A percentile compares a stretch with the other conserved stretches of the same genome.
Evolutionary conservation across 2,113 vertebrate genomes (phyloP).

Genomic region (Engystomops pustulosus): DNA sequence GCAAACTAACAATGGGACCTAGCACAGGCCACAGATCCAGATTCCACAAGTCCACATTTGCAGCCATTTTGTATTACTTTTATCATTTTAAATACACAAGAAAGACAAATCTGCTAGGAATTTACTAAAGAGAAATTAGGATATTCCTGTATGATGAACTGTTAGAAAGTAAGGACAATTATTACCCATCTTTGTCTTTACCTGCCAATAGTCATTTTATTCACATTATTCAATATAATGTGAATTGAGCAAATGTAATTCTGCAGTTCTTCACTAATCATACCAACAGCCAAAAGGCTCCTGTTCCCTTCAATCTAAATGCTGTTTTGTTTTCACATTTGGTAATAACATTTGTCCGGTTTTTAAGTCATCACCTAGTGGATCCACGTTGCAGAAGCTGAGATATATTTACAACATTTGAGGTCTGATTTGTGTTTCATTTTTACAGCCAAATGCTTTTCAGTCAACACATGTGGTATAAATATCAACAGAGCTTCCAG

Average conservation of each 20-base stretch:
- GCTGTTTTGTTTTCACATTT: constrained; percentile 52
- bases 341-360: constrained; percentile 61
- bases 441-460: constrained; percentile 64
- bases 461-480: constrained; percentile 66
- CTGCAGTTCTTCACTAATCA: not conserved
- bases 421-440: constrained; percentile 63
- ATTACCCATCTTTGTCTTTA: not conserved
- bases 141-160: not conserved
- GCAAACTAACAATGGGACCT: too few relatives aligned
- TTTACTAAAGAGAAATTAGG: not conserved
- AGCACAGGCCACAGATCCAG: too few relatives aligned
- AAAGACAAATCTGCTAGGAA: too few relatives aligned
- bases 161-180: not conserved
- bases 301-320: not conserved
- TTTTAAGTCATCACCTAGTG: constrained; percentile 63
- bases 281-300: constrained; percentile 15
- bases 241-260: not conserved
- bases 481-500: constrained; percentile 63
- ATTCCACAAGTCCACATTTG: too few relatives aligned
- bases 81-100: too few relatives aligned
- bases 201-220: not conserved
- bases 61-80: not conserved
- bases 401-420: constrained; percentile 63
- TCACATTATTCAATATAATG: not conserved
- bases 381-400: constrained; percentile 55